Conservation (phyloP, 2,113 vertebrate species). For the Poeciliopsis prolifica region DNA sequence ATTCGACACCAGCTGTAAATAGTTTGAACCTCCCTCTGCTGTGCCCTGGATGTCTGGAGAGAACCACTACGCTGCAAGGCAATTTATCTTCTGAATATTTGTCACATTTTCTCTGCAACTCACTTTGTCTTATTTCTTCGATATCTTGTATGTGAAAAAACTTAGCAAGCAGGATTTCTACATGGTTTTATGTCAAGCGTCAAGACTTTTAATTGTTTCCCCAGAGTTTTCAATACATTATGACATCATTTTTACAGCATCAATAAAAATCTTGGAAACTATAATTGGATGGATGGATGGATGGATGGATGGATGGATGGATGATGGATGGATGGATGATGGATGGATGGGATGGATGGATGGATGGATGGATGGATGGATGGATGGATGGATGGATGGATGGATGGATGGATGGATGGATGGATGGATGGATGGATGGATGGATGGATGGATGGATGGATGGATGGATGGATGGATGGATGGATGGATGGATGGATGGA, state of each 20-base stretch:
- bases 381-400: background rate
- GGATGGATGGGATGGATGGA: background rate
- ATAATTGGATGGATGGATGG: background rate
- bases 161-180: too few species aligned
- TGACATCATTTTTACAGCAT: too few species aligned
- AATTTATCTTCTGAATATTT: too few species aligned
- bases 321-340: background rate
- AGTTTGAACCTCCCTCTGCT: background rate
- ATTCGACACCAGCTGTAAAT: background rate
- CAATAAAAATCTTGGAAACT: background rate
- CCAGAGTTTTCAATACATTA: too few species aligned
- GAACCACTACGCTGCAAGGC: too few species aligned
- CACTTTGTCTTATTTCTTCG: too few species aligned
- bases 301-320: background rate
- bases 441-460: background rate
- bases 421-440: background rate
- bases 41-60: too few species aligned
- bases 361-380: background rate
- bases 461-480: background rate
- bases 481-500: background rate
- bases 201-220: too few species aligned
- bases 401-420: background rate
- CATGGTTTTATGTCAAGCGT: too few species aligned
- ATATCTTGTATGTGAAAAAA: too few species aligned
- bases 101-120: too few species aligned